Conservation (phyloP, 1,140 invertebrate species). For the Ceratina calcarata region DNA sequence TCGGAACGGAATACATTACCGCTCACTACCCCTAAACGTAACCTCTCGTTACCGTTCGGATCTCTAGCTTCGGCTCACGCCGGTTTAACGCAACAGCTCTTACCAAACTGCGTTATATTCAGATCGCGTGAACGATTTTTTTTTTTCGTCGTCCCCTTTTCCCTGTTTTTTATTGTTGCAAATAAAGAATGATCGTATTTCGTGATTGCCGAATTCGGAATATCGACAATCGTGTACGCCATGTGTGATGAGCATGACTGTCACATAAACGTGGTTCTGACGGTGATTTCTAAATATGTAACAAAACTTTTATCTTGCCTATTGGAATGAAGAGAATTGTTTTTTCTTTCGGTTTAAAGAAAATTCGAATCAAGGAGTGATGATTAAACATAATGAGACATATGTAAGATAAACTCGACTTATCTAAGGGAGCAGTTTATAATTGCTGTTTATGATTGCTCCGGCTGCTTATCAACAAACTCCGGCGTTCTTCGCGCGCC, state of each 20-base stretch:
- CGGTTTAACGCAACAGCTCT: constrained; percentile 60
- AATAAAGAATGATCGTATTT: background rate
- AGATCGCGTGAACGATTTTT: constrained; percentile 1
- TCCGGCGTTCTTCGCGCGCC: constrained; percentile 36
- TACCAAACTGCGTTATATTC: constrained; percentile 28
- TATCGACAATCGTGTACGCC: no score
- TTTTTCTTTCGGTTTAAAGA: no score
- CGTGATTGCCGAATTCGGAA: background rate
- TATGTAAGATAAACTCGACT: background rate
- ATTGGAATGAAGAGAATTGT: no score
- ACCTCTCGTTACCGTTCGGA: constrained; percentile 76
- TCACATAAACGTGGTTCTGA: no score
- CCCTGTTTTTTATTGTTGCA: background rate
- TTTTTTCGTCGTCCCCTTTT: background rate
- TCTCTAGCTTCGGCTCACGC: constrained; percentile 68
- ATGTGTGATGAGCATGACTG: no score
- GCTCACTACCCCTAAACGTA: constrained; percentile 78
- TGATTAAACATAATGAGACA: no score
- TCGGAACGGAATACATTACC: constrained; percentile 76
- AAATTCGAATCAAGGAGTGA: no score
- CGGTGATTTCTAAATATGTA: no score
- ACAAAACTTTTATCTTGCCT: no score
- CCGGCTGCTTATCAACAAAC: constrained; percentile 47
- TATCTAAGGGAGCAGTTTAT: background rate
- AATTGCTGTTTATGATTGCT: constrained; percentile 50